Evolutionary conservation across 2,113 vertebrate species (phyloP), one percentile per base, ranked within the genome.

Genomic region (Rana temporaria): DNA sequence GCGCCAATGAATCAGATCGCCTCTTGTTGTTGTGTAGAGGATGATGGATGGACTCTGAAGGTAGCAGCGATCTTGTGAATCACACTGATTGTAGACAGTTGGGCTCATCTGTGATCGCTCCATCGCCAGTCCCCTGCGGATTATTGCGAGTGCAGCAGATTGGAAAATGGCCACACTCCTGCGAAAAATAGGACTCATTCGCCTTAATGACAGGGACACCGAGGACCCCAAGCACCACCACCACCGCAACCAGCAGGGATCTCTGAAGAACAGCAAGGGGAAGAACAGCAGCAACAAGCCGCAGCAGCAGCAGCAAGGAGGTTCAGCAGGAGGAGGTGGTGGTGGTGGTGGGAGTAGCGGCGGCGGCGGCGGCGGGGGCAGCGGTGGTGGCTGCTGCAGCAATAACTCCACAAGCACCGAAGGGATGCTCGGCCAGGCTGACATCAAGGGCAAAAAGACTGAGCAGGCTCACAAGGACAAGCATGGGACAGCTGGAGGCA

Each of bases 141-240:
- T 30, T 38, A 56, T 30, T 63, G 78, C 18, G 5, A 22, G 5
- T 30, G 59, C 8, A 18, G 69, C 18, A 64, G 26, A 42, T 56
- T 20, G 71, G 62, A 91, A 90, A 89, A 99, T 99, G 97, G 97
- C 97, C 89, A 99, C 96, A 86, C 91, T 98, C 91, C 96, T 98
- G 89, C 96, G 97, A 85, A 98, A 99, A 89, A 98, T 98, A 90
- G 97, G 97, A 88, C 94, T 99, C 81, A 98, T 99, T 89, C 97
- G 97, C 76, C 95, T 98, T 88, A 96, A 98, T 93, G 96, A 96
- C 90, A 93, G 97, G 86, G 97, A 99, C 93, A 98, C 97, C 17
- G 97, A 98, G 91, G 97, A 97, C 89, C 97, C 97, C 79, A 99
- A 99, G 91, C 97, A 97, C 56, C 96, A 96, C 82, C 86, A 89